phyloP scores from a whole-genome alignment of 2,113 vertebrate genomes.

The Brachypteracias leptosomus region DNA sequence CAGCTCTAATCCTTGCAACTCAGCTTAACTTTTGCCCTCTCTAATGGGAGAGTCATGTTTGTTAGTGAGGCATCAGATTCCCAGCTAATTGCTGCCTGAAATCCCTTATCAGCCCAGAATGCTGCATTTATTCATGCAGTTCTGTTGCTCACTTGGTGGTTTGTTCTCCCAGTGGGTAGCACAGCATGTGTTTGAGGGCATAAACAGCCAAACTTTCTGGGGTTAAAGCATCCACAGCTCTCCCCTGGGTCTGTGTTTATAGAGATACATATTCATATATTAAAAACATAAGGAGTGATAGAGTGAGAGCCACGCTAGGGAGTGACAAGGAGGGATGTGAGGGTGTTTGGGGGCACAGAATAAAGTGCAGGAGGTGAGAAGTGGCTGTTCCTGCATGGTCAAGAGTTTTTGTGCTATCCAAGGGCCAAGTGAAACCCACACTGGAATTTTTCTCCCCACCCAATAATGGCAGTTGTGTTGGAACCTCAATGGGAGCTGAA shows the following conservation, averaged over 20 bases:
- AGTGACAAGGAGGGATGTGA: background rate
- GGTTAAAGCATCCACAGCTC: background rate
- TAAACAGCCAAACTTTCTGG: background rate
- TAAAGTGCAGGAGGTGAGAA: background rate
- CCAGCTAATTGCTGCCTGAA: conserved; percentile 21
- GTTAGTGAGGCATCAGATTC: conserved; percentile 29
- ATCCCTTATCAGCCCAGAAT: conserved; percentile 6
- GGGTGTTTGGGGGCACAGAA: background rate
- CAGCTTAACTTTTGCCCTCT: background rate
- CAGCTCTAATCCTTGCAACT: background rate
- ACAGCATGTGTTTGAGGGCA: conserved; percentile 1
- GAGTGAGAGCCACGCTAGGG: background rate
- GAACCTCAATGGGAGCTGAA: background rate
- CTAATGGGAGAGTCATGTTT: background rate
- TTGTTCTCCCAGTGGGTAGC: background rate
- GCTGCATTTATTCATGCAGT: conserved; percentile 32
- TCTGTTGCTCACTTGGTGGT: background rate
- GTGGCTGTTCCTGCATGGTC: background rate
- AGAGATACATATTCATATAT: background rate
- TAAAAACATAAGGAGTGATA: background rate
- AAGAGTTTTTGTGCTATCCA: background rate
- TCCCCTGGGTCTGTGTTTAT: background rate
- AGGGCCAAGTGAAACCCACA: background rate
- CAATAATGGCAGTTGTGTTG: accelerated
- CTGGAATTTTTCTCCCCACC: background rate